Evolutionary conservation across 2,888 invertebrate genomes (phyloP).

Genomic region (Pseudococcus viburni): DNA sequence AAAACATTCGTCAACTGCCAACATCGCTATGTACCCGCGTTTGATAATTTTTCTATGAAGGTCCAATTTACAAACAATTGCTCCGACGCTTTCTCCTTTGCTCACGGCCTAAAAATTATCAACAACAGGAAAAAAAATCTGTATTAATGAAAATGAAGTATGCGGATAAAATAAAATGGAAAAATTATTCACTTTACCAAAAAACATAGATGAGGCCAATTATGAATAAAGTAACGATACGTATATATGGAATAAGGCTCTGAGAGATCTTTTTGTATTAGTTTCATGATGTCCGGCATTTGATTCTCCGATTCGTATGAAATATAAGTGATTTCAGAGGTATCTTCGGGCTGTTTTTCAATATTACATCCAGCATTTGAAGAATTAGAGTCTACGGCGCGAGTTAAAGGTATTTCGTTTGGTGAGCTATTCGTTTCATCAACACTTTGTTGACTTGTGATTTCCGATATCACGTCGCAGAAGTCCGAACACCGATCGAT

Average conservation of each 20-base stretch:
- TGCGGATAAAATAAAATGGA: not conserved
- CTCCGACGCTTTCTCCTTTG: conserved; percentile 91
- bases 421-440: not conserved
- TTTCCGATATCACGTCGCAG: not conserved
- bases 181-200: conserved; percentile 78
- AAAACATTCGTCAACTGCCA: conserved; percentile 96
- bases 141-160: not conserved
- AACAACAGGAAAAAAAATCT: not conserved
- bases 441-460: not conserved
- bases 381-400: not conserved
- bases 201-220: conserved; percentile 99
- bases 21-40: conserved; percentile 99
- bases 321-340: conserved; percentile 73
- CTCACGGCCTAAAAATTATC: conserved; percentile 81
- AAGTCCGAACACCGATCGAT: not conserved
- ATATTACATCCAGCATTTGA: conserved; percentile 1
- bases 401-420: not conserved
- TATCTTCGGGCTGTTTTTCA: not conserved
- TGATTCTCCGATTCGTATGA: conserved; percentile 95
- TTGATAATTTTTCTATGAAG: conserved; percentile 90
- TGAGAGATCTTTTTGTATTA: conserved; percentile 98
- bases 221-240: conserved; percentile 99
- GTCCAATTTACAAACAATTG: conserved; percentile 98
- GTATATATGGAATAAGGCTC: conserved; percentile 99
- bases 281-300: conserved; percentile 98